Evolutionary conservation across 2,888 invertebrate species (phyloP).

Genomic region (Copidosoma aretas): DNA sequence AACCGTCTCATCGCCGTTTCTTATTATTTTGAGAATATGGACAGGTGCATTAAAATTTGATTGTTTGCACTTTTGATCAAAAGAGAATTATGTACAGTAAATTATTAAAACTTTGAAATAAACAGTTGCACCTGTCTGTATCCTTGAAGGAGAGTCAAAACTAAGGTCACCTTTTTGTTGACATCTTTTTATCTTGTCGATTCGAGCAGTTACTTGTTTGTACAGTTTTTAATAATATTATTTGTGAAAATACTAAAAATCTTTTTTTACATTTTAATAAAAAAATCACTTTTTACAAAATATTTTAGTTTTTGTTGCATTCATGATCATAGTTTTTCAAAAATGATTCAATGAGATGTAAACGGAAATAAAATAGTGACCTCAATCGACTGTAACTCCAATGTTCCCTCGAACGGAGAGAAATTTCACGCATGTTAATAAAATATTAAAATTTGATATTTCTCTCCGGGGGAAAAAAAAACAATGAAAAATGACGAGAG

Average conservation of each 20-base stretch:
- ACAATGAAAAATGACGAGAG: conserved; percentile 41
- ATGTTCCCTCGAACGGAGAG: not conserved
- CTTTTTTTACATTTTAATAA: no score
- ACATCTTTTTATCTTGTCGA: not conserved
- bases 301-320: no score
- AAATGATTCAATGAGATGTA: no score
- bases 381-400: not conserved
- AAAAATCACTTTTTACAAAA: no score
- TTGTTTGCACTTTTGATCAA: conserved; percentile 15
- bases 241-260: no score
- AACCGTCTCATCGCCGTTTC: conserved; percentile 39
- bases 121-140: conserved; percentile 38
- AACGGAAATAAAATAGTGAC: no score
- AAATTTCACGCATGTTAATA: not conserved
- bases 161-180: not conserved
- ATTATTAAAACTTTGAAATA: conserved; percentile 16
- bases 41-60: conserved; percentile 32
- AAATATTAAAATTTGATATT: conserved; percentile 7
- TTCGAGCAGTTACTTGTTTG: no score
- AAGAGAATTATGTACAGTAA: conserved; percentile 34
- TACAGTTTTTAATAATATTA: no score
- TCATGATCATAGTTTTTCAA: no score
- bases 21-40: conserved; percentile 38
- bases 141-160: conserved; percentile 22
- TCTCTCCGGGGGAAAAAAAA: conserved; percentile 25